Conservation (phyloP, 2,888 invertebrate species). For the Torymus auratus region DNA sequence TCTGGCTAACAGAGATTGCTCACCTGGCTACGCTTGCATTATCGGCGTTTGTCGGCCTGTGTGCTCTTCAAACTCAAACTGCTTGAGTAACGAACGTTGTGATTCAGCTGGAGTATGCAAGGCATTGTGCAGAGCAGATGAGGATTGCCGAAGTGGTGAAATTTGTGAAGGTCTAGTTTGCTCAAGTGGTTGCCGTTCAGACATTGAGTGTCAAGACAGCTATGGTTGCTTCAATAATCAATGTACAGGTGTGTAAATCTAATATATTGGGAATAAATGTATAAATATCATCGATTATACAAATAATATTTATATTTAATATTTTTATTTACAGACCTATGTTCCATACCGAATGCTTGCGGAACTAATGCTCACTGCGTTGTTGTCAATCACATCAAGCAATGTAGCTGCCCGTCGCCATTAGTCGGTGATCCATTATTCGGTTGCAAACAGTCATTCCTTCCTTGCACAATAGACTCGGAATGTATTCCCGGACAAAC, state of each 20-base stretch:
- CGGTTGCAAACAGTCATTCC: conserved; percentile 84
- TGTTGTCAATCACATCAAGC: conserved; percentile 84
- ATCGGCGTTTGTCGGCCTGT: conserved; percentile 86
- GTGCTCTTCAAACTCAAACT: conserved; percentile 86
- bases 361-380: conserved; percentile 89
- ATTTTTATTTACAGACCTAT: conserved; percentile 80
- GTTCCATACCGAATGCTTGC: conserved; percentile 86
- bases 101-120: conserved; percentile 86
- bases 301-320: not conserved
- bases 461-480: conserved; percentile 81
- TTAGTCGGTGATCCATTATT: conserved; percentile 86
- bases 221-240: conserved; percentile 88
- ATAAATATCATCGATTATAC: no score
- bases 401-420: conserved; percentile 85
- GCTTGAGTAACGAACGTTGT: conserved; percentile 90
- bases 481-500: conserved; percentile 85
- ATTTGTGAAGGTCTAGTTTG: conserved; percentile 91
- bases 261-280: no score
- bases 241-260: conserved; percentile 79
- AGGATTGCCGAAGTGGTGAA: conserved; percentile 91
- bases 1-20: conserved; percentile 86
- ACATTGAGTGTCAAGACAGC: conserved; percentile 85
- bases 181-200: conserved; percentile 87
- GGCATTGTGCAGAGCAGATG: conserved; percentile 88
- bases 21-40: conserved; percentile 84